Conservation (phyloP, 2,113 vertebrate genomes). For the Sinocyclocheilus anophthalmus region DNA sequence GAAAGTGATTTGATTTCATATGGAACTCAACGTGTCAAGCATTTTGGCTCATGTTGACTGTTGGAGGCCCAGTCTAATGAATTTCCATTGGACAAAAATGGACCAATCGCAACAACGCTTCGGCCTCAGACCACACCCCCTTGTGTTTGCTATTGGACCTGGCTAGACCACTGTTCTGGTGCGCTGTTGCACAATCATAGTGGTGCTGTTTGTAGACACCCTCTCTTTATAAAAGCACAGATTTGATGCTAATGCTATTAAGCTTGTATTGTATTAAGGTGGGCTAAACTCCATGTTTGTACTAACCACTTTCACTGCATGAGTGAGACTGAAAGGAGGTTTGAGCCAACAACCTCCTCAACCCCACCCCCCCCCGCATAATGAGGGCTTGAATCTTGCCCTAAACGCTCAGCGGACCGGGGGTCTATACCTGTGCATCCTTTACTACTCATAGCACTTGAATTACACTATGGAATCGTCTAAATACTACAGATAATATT, state of each 20-base stretch:
- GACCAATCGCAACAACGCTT: conserved; percentile 18
- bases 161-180: conserved; percentile 8
- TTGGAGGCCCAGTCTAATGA: not conserved
- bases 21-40: conserved; percentile 7
- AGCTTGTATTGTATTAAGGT: conserved; percentile 31
- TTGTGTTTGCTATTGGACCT: not conserved
- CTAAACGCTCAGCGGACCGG: not conserved
- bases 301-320: too few species aligned
- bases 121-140: not conserved
- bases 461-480: conserved; percentile 71
- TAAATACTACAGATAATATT: conserved; percentile 70
- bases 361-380: too few species aligned
- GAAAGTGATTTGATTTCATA: too few species aligned
- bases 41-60: not conserved
- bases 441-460: conserved; percentile 78
- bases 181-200: conserved; percentile 40
- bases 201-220: not conserved
- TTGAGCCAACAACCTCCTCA: too few species aligned
- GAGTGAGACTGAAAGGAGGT: too few species aligned
- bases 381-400: too few species aligned
- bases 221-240: conserved; percentile 16
- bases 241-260: not conserved
- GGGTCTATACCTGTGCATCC: conserved; percentile 61
- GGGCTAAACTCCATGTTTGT: too few species aligned
- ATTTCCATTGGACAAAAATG: conserved; percentile 29